Conservation (phyloP, 2,113 vertebrate species). For the Echinops telfairi region DNA sequence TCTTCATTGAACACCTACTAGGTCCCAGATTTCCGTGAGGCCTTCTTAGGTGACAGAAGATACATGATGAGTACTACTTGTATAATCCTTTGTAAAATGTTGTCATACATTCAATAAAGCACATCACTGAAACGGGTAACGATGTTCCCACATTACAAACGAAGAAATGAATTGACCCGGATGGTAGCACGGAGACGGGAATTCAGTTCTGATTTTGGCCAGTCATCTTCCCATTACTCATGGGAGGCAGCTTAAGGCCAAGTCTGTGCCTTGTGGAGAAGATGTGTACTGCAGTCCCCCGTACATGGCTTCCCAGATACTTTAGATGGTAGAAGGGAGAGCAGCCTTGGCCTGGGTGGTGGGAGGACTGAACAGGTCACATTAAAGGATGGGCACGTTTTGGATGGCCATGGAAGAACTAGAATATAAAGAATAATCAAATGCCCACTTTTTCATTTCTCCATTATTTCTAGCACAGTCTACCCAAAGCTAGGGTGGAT, state of each 20-base stretch:
- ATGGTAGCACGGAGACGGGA: background rate
- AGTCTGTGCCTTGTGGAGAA: too few relatives aligned
- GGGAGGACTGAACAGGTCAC: background rate
- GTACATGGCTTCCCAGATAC: too few relatives aligned
- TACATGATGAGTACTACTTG: background rate
- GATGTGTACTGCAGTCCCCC: accelerated
- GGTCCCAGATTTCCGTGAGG: background rate
- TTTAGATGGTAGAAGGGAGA: background rate
- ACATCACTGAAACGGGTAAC: background rate
- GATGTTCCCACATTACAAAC: background rate
- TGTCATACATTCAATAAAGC: background rate
- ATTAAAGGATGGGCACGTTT: background rate
- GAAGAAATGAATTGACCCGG: background rate
- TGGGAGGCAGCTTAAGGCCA: background rate
- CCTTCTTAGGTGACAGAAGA: background rate
- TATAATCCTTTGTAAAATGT: background rate
- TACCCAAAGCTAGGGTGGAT: background rate
- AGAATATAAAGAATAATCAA: background rate
- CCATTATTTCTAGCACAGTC: background rate
- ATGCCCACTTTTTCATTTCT: background rate
- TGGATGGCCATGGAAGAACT: background rate
- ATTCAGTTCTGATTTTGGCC: background rate
- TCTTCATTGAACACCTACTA: background rate
- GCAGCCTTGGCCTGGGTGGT: accelerated
- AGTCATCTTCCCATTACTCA: background rate